phyloP scores from a whole-genome alignment of 2,797 vertebrate species.

The Mareca penelope region DNA sequence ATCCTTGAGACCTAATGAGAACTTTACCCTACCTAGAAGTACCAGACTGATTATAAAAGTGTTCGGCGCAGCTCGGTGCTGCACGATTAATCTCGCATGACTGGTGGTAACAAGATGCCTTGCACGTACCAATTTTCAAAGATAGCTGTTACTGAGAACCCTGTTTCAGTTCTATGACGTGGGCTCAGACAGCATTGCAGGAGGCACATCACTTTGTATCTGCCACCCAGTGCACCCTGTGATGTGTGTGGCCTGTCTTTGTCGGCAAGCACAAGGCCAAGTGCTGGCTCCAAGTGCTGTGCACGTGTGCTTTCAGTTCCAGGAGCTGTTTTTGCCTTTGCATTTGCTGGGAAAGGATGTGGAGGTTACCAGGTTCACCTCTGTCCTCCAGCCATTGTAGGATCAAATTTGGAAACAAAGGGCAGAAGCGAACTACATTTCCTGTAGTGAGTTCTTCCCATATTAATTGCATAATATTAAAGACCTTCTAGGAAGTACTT shows the following conservation, averaged over 20 bases:
- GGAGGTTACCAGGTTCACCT: slow-evolving; percentile 9
- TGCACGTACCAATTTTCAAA: neutral
- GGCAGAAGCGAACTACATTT: neutral
- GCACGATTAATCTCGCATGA: slow-evolving; percentile 13
- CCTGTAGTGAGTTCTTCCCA: neutral
- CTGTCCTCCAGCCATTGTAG: neutral
- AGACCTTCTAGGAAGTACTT: neutral
- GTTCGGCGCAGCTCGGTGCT: neutral
- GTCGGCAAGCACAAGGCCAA: neutral
- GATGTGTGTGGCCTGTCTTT: neutral
- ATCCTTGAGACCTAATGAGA: slow-evolving; percentile 41
- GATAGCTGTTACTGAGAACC: neutral
- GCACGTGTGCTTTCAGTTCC: neutral
- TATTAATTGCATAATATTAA: neutral
- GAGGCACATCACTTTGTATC: neutral
- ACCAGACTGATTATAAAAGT: slow-evolving; percentile 34
- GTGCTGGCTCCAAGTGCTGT: neutral
- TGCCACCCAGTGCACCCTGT: neutral
- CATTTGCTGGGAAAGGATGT: neutral
- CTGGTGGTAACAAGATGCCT: slow-evolving; percentile 37
- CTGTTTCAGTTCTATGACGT: neutral
- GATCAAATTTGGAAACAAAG: slow-evolving; percentile 19
- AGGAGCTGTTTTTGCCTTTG: neutral
- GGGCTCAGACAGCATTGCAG: neutral
- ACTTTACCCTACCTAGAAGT: slow-evolving; percentile 35